These are phyloP conservation scores for Enteromius viviparus DNA, from an alignment of 2,797 vertebrate genomes.

Conservation along the genomic window DNA sequence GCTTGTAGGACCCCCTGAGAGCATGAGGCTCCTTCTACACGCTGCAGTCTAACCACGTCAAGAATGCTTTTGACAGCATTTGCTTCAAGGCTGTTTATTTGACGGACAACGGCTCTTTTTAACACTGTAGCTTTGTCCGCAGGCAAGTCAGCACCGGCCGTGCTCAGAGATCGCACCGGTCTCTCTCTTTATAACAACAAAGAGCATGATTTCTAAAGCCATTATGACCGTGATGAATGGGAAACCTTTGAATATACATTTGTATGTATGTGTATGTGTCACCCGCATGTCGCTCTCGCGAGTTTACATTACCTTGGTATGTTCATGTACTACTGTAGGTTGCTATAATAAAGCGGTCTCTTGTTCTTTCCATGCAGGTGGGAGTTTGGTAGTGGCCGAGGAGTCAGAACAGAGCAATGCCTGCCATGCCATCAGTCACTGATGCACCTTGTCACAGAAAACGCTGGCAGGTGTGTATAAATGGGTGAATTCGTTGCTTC, in stretches of 20 bases:
- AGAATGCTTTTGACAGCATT: conserved; percentile 77
- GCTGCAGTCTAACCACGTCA: conserved; percentile 62
- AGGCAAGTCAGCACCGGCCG: conserved; percentile 74
- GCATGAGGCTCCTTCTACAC: conserved; percentile 61
- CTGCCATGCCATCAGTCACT: conserved; percentile 51
- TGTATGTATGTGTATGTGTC: conserved; percentile 56
- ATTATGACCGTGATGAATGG: conserved; percentile 76
- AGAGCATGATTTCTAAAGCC: conserved; percentile 66
- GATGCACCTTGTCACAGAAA: conserved; percentile 51
- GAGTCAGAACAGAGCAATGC: conserved; percentile 30
- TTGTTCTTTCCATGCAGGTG: conserved; percentile 56
- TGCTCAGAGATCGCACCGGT: conserved; percentile 64
- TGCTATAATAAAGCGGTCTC: conserved; percentile 24
- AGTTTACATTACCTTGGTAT: conserved; percentile 71
- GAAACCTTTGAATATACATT: conserved; percentile 64
- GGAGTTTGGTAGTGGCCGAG: conserved; percentile 42
- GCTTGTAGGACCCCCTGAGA: conserved; percentile 58
- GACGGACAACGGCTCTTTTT: conserved; percentile 60
- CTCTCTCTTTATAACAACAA: conserved; percentile 65
- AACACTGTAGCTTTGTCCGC: conserved; percentile 64
- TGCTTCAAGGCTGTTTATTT: conserved; percentile 74
- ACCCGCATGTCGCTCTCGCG: conserved; percentile 68
- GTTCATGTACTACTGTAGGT: conserved; percentile 21
- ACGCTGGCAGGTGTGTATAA: conserved; percentile 58
- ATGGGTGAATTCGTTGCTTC: neutral